Base-by-base conservation (phyloP, 2,797 vertebrate species). In the Craterocephalus amniculus region DNA sequence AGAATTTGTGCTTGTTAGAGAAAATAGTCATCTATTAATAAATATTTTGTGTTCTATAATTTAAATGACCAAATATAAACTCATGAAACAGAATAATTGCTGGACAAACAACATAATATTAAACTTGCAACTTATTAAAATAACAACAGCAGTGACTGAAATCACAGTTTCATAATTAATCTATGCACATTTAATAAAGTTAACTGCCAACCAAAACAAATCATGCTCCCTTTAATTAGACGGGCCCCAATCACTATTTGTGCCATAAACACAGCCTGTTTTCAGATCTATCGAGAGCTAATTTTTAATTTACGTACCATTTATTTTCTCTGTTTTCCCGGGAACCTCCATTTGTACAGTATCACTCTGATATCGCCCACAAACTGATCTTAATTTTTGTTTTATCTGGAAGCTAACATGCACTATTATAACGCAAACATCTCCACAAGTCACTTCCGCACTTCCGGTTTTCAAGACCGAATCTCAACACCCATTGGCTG, bases 371-470 rank as follows among this genome's bases (percentile, higher is more conserved):
- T 45, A 12, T 27, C 2, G 1, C 1, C 27, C 18, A 49, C n/a
- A 68, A 76, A 72, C 20, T 6, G 27, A 24, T 27, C 45, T 18
- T 55, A 51, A 55, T 70, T 49, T 13, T 68, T 81, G 6, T 62
- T 79, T 67, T 20, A 20, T 52, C 62, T 55, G 3, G 4, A 18
- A 1, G 82, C 83, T 88, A 81, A 80, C 78, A 91, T 93, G 92
- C 89, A 90, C 76, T 79, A 68, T 72, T 80, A 43, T 57, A 14
- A 84, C 92, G 90, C 92, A 92, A 90, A 14, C 80, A 27, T 63
- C 73, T 78, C 81, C 69, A 85, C 48, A 88, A 88, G 70, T 60
- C 69, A 63, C 43, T 31, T 11, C 6, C n/a, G 6, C 6, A 14
- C 43, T 84, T 87, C 81, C 76, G 60, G 18, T 82, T 90, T 88